Percentiles rank a stretch among this genome's conserved stretches.
Evolutionary conservation across 1,140 invertebrate genomes (phyloP).

Genomic region (Caerostris extrusa): DNA sequence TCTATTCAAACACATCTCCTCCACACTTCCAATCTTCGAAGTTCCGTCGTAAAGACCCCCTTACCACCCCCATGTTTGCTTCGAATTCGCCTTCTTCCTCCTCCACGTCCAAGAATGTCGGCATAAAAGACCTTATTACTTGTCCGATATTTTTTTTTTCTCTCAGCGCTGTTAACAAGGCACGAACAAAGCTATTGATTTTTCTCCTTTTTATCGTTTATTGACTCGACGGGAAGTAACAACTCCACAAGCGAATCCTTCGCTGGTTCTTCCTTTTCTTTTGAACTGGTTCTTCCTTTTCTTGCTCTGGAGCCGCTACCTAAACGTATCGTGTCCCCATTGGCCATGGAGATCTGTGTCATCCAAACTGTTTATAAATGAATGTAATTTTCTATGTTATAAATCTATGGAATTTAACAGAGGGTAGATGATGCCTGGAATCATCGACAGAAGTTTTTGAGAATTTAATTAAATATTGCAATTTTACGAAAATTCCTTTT

Average conservation of each 20-base stretch:
- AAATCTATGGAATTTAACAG: too few relatives aligned
- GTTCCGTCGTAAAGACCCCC: constrained; percentile 41
- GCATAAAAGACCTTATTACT: constrained; percentile 76
- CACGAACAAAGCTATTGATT: constrained; percentile 74
- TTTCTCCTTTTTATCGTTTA: constrained; percentile 73
- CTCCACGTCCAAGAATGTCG: constrained; percentile 54
- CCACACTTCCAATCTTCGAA: constrained; percentile 58
- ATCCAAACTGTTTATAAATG: too few relatives aligned
- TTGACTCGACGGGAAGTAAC: constrained; percentile 64
- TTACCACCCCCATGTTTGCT: not conserved
- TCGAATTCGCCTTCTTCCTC: not conserved
- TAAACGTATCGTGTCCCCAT: too few relatives aligned
- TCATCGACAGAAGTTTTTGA: too few relatives aligned
- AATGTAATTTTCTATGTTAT: too few relatives aligned
- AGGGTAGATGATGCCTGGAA: too few relatives aligned
- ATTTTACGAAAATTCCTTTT: too few relatives aligned
- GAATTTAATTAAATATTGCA: too few relatives aligned
- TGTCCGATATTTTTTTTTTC: constrained; percentile 71
- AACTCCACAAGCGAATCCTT: constrained; percentile 56
- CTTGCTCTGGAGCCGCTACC: too few relatives aligned
- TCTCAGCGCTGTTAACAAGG: constrained; percentile 71
- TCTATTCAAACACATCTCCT: constrained; percentile 39
- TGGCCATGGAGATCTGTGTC: too few relatives aligned
- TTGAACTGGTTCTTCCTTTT: not conserved
- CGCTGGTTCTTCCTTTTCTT: not conserved